Base-by-base conservation (phyloP, 2,113 vertebrate species). In the Istiophorus platypterus region DNA sequence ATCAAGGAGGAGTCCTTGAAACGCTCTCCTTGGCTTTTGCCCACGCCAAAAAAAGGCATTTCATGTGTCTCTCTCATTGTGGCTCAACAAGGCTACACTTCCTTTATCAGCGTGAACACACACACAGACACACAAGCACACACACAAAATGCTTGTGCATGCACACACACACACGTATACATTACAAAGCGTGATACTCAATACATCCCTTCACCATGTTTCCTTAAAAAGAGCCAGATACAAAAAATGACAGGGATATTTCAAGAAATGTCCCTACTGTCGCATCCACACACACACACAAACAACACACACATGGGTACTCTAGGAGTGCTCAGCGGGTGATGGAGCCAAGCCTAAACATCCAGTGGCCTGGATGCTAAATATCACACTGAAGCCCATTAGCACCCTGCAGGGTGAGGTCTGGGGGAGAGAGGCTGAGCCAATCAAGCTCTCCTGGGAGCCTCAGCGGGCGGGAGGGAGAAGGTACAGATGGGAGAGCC, bases 301-400 rank as follows among this genome's bases (percentile, higher is more conserved):
- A 65, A 81, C 64, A 68, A 65, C 39, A 65, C 47, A 57, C 31
- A 20, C 70, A 59, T 34, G 0, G 49, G 52, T 49, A 58, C 77
- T 74, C 51, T 24, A 51, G 17, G 64, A n/a, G 77, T 45, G 73
- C 85, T 57, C 88, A 90, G 91, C 81, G 31, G 85, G 89, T 67
- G 86, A 64, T 42, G 65, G 79, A 81, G 62, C 62, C 70, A 58
- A 88, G 77, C 73, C 72, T 85, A 89, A 92, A 92, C 88, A 93
- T 84, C 84, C 86, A 85, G n/a, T 64, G 79, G 83, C 85, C 73
- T 82, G 42, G 0, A 80, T 79, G 85, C 88, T 87, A 88, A 92
- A 89, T 90, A 91, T 90, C 89, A 90, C 91, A 90, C 86, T 59
- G 42, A 13, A 83, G 72, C 81, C 90, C 89, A 90, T 93, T 91